A percentile compares a stretch with the other conserved stretches of the same genome.
Evolutionary conservation across 2,797 vertebrate species (phyloP).

Genomic region (Urosaurus nigricauda): DNA sequence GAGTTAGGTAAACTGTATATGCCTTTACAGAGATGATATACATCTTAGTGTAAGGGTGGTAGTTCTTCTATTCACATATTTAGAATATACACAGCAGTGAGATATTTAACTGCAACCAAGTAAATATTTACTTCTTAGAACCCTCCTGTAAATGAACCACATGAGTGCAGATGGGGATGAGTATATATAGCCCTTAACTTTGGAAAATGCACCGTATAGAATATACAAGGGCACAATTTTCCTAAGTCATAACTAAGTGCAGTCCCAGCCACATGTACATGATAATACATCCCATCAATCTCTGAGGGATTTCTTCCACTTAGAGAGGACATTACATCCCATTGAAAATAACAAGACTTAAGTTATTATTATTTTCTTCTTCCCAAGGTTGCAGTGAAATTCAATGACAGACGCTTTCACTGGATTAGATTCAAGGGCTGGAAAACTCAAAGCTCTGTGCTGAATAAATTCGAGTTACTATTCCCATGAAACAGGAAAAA

Average conservation of each 20-base stretch:
- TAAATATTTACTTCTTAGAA: slow-evolving; percentile 62
- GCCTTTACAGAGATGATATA: slow-evolving; percentile 55
- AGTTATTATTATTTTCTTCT: background rate
- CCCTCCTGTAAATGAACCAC: slow-evolving; percentile 27
- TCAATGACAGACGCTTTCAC: background rate
- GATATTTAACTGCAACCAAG: slow-evolving; percentile 52
- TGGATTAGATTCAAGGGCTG: background rate
- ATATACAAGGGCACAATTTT: background rate
- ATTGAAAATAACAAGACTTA: too few relatives aligned
- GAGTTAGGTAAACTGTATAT: slow-evolving; percentile 45
- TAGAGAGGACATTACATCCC: background rate
- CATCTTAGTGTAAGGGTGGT: slow-evolving; percentile 37
- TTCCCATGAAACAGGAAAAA: background rate
- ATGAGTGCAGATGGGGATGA: slow-evolving; percentile 8
- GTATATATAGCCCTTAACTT: background rate
- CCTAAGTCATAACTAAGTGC: background rate
- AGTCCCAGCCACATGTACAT: background rate
- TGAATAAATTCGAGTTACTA: too few relatives aligned
- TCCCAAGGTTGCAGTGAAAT: background rate
- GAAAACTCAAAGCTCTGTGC: background rate
- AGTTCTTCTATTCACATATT: slow-evolving; percentile 55
- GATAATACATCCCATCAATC: background rate
- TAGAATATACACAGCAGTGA: slow-evolving; percentile 36
- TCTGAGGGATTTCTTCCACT: background rate
- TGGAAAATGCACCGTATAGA: background rate